Evolutionary conservation across 2,113 vertebrate genomes (phyloP).

Genomic region (Gila orcuttii): DNA sequence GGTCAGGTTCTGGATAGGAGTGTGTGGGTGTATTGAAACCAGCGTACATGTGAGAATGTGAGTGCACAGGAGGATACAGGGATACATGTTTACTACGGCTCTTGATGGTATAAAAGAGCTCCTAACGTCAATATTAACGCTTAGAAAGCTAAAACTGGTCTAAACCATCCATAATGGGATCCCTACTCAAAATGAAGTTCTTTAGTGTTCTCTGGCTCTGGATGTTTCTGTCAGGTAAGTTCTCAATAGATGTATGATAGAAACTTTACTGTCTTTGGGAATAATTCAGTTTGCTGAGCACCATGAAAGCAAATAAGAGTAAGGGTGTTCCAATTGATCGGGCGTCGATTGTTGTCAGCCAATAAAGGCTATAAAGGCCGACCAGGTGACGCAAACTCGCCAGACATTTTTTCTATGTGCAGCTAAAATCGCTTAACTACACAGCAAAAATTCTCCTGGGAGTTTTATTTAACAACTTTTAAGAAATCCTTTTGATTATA

Average conservation of each 20-base stretch:
- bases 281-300: background rate
- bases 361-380: no score
- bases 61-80: background rate
- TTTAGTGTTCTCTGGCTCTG: background rate
- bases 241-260: background rate
- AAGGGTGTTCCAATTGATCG: no score
- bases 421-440: no score
- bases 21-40: conserved; percentile 4
- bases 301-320: background rate
- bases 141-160: background rate
- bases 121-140: background rate
- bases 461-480: no score
- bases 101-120: background rate
- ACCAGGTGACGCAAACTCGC: no score
- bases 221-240: conserved; percentile 17
- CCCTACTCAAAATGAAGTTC: background rate
- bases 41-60: background rate
- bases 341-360: no score
- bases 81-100: background rate
- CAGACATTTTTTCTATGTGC: no score
- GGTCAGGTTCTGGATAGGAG: background rate
- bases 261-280: background rate
- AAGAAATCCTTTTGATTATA: no score
- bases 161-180: background rate
- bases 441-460: no score